Percentiles rank a stretch among this genome's conserved stretches.
These are phyloP conservation scores for Meloidogyne chitwoodi DNA, from an alignment of 1,140 invertebrate species.

Conservation along the genomic window DNA sequence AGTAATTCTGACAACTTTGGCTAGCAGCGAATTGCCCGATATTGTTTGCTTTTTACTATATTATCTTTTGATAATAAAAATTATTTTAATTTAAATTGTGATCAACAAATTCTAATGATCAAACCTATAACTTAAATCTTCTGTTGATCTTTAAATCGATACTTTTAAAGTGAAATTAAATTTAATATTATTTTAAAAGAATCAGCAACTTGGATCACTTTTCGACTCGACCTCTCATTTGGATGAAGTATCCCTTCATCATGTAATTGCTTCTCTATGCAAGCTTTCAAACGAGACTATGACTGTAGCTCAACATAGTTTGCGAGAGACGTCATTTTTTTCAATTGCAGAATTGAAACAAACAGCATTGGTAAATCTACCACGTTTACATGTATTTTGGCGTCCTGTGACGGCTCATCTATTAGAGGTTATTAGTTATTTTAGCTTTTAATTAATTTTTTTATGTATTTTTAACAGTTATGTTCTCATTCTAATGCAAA, in stretches of 20 bases:
- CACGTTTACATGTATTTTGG: constrained; percentile 89
- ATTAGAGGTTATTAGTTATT: constrained; percentile 75
- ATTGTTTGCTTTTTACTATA: constrained; percentile 38
- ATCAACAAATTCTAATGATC: background rate
- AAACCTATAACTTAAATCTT: background rate
- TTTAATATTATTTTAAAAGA: constrained; percentile 22
- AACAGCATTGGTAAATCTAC: constrained; percentile 88
- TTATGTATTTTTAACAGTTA: constrained; percentile 57
- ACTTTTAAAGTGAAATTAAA: background rate
- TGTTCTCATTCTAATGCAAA: constrained; percentile 89
- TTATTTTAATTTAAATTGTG: background rate
- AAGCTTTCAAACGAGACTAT: constrained; percentile 93
- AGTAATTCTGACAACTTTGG: constrained; percentile 87
- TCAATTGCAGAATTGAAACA: constrained; percentile 93
- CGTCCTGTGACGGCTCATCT: constrained; percentile 90
- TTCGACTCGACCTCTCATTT: constrained; percentile 62
- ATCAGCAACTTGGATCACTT: constrained; percentile 63
- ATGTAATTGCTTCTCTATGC: constrained; percentile 91
- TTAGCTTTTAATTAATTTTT: background rate
- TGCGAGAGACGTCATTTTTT: constrained; percentile 86
- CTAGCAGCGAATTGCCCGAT: constrained; percentile 87
- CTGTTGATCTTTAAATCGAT: constrained; percentile 1
- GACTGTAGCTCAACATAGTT: constrained; percentile 62
- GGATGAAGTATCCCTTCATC: constrained; percentile 87
- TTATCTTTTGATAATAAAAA: background rate